These are phyloP conservation scores for Euglossa dilemma DNA, from an alignment of 1,140 invertebrate genomes.

Conservation along the genomic window DNA sequence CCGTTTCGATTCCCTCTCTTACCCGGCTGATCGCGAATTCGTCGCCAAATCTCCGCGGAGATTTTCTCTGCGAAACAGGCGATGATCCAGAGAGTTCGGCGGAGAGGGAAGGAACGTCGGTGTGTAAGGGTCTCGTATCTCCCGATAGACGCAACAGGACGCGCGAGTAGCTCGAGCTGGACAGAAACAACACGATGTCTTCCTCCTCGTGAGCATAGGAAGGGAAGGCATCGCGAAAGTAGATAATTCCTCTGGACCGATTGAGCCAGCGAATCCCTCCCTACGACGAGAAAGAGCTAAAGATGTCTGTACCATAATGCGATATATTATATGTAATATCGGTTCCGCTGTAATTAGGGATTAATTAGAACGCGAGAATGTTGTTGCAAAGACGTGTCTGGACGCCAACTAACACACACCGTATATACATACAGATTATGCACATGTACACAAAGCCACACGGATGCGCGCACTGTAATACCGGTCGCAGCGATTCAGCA, in stretches of 20 bases:
- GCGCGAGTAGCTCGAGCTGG: conserved; percentile 19
- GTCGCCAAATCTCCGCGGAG: background rate
- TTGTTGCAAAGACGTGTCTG: conserved; percentile 35
- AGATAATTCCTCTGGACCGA: conserved; percentile 53
- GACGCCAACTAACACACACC: background rate
- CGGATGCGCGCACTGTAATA: background rate
- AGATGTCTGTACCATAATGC: conserved; percentile 30
- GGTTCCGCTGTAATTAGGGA: conserved; percentile 40
- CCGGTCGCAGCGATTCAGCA: background rate
- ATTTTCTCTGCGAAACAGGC: too few species aligned
- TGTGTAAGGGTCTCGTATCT: background rate
- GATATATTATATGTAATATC: conserved; percentile 11
- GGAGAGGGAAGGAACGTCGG: background rate
- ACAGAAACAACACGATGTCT: conserved; percentile 35
- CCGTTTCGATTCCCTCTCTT: background rate
- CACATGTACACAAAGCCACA: background rate
- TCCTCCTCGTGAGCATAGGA: background rate
- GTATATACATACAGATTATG: background rate
- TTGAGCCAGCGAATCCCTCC: conserved; percentile 67
- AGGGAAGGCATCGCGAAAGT: conserved; percentile 23
- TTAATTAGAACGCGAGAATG: conserved; percentile 25
- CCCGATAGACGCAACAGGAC: too few species aligned
- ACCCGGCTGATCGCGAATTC: background rate
- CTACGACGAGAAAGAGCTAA: conserved; percentile 23
- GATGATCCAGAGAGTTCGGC: too few species aligned